A percentile compares a stretch with the other conserved stretches of the same genome.
phyloP scores from a whole-genome alignment of 2,888 invertebrate genomes.

The Pristionchus arcanus region DNA sequence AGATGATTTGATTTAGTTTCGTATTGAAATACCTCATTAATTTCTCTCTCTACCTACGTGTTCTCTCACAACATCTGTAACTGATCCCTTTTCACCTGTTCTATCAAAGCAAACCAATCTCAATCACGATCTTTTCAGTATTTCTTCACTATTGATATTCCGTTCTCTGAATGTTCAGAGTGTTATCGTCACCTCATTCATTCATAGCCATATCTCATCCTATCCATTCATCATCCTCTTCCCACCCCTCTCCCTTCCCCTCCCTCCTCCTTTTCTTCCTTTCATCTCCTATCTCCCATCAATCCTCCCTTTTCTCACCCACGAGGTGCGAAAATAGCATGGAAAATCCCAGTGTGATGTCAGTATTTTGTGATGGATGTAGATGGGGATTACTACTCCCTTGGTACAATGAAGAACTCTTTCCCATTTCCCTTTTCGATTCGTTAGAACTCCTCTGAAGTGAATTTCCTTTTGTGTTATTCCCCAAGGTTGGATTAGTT shows the following conservation, averaged over 20 bases:
- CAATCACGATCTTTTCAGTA: not conserved
- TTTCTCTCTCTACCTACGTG: not conserved
- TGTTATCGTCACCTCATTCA: not conserved
- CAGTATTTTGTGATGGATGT: not conserved
- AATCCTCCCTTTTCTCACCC: constrained; percentile 38
- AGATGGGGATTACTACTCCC: not conserved
- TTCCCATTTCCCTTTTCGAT: not conserved
- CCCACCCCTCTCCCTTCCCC: not conserved
- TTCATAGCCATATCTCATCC: constrained; percentile 27
- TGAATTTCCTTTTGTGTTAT: not conserved
- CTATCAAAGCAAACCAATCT: not conserved
- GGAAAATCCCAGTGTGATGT: constrained; percentile 5
- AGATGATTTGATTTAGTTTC: not conserved
- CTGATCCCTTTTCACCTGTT: not conserved
- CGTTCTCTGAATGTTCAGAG: not conserved
- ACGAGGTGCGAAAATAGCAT: constrained; percentile 48
- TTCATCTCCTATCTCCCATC: constrained; percentile 39
- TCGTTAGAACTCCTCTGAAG: not conserved
- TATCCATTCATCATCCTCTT: constrained; percentile 32
- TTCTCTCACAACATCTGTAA: not conserved
- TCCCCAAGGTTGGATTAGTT: not conserved
- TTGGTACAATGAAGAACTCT: not conserved
- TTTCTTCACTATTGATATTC: not conserved
- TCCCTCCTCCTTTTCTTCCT: not conserved
- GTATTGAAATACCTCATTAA: no score